These are phyloP conservation scores for Ibidorhyncha struthersii DNA, from an alignment of 2,113 vertebrate species.

Conservation along the genomic window DNA sequence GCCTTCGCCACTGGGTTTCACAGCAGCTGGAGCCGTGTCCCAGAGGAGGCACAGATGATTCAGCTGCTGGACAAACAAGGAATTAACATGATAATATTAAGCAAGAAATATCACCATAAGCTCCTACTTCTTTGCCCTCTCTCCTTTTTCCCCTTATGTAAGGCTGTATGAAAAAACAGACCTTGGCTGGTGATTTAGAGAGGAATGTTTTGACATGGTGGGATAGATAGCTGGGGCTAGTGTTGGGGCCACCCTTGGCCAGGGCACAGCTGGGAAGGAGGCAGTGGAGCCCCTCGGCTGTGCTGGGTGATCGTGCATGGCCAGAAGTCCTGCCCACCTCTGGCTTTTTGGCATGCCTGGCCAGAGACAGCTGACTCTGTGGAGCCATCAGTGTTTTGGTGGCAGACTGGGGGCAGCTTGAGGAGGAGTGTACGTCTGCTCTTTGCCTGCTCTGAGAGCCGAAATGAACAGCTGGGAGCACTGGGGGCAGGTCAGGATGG, in stretches of 20 bases:
- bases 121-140: conserved; percentile 35
- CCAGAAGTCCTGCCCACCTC: neutral
- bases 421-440: neutral
- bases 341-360: neutral
- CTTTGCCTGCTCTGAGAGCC: neutral
- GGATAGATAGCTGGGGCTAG: neutral
- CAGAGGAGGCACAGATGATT: neutral
- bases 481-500: neutral
- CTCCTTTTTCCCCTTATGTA: neutral
- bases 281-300: rapidly evolving
- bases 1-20: neutral
- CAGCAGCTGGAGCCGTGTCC: conserved; percentile 31
- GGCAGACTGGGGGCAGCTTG: neutral
- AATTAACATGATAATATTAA: conserved; percentile 29
- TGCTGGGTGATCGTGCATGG: neutral
- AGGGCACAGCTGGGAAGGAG: neutral
- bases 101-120: conserved; percentile 27
- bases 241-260: neutral
- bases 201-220: neutral
- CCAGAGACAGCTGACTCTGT: neutral
- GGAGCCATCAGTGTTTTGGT: neutral
- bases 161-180: neutral
- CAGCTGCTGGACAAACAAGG: conserved; percentile 37
- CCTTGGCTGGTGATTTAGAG: neutral
- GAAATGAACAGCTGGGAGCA: rapidly evolving